These are phyloP conservation scores for Ornithoptera alexandrae DNA, from an alignment of 2,888 invertebrate species.

Conservation along the genomic window DNA sequence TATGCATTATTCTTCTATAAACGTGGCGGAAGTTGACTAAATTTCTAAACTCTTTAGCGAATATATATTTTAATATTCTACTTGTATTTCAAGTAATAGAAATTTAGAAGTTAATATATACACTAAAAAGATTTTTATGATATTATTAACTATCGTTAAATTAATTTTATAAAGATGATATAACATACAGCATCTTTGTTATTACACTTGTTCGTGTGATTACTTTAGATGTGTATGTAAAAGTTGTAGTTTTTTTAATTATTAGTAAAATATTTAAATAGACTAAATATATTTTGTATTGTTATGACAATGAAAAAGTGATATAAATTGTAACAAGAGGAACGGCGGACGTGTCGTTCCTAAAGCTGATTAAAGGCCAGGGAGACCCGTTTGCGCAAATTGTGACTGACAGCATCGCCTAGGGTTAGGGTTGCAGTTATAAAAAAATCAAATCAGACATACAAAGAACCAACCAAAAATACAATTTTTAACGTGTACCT, in stretches of 20 bases:
- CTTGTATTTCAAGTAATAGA: not conserved
- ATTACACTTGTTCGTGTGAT: too few species aligned
- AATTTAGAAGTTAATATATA: not conserved
- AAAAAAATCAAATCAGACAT: slow-evolving; percentile 15
- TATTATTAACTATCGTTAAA: not conserved
- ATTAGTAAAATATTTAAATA: not conserved
- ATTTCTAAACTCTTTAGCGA: not conserved
- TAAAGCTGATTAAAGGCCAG: slow-evolving; percentile 62
- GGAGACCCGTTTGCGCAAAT: slow-evolving; percentile 59
- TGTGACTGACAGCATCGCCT: slow-evolving; percentile 57
- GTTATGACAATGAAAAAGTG: slow-evolving; percentile 16
- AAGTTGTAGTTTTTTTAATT: too few species aligned
- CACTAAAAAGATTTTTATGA: not conserved
- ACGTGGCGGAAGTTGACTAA: not conserved
- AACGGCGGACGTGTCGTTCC: slow-evolving; percentile 44
- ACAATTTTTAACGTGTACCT: too few species aligned
- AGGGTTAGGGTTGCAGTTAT: slow-evolving; percentile 45
- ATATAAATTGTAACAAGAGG: slow-evolving; percentile 34
- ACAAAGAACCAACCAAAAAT: not conserved
- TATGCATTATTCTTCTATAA: too few species aligned
- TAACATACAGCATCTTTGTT: not conserved
- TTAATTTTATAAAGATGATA: not conserved
- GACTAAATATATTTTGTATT: not conserved
- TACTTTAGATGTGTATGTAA: too few species aligned
- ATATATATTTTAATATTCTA: not conserved